Base-by-base conservation (phyloP, 2,888 invertebrate genomes). In the Lithodes maja region DNA sequence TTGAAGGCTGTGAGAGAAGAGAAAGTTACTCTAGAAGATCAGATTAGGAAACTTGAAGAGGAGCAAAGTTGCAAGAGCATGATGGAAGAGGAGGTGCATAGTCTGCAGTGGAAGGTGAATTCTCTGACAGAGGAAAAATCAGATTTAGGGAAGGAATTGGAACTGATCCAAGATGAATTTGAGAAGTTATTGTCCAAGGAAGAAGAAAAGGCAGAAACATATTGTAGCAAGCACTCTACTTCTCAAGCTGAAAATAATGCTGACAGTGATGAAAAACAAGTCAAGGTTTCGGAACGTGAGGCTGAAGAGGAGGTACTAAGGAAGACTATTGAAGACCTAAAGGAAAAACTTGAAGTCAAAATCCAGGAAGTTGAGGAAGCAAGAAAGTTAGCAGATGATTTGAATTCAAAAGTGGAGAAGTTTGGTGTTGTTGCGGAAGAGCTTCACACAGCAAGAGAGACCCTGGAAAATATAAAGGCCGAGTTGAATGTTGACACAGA, bases 91-190 rank as follows among this genome's bases (percentile, higher is more conserved):
- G 88, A 88, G 52, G n/a, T 79, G 53, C 80, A 88, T 50, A 52
- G 84, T 80, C 74, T 81, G 0, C 88, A 61, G 0, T 89, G 80
- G 80, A 74, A 89, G 17, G 69, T 89, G 33, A n/a, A 84, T 5
- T 12, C 85, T n/a, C 9, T 89, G 52, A 89, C 81, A 49, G 75
- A 85, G 49, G 88, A 75, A 3, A 89, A 85, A 5, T 68, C 81
- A 49, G 75, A 52, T 52, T 7, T 88, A 3, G 88, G 85, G 68
- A 80, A 81, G 54, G 88, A 89, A 53, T 50, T 89, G 3, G 53
- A 33, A 33, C 53, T 83, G 9, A 49, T 71, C 49, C 86, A 86
- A 74, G 52, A 75, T 3, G 81, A 81, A 33, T 17, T 74, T 50
- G 81, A 86, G 49, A 74, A 86, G 49, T 33, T 85, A 49, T 69